A percentile compares a stretch with the other conserved stretches of the same genome.
Evolutionary conservation across 2,797 vertebrate genomes (phyloP).

Genomic region (Falco naumanni): DNA sequence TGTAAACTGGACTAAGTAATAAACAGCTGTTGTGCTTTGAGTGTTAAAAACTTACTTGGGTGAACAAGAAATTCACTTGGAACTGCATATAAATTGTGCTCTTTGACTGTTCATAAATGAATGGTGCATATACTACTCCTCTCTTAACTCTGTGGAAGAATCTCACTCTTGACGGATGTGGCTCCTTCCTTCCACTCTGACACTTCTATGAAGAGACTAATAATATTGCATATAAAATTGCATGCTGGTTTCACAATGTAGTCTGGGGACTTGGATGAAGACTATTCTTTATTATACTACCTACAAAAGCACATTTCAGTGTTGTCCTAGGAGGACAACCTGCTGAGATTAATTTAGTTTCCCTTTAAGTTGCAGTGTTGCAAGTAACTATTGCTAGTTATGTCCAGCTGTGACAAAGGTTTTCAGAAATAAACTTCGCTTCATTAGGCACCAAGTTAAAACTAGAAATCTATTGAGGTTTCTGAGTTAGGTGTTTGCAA

Average conservation of each 20-base stretch:
- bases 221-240: background rate
- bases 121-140: background rate
- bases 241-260: background rate
- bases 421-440: slow-evolving; percentile 72
- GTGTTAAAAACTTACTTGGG: background rate
- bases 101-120: background rate
- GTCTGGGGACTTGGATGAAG: slow-evolving; percentile 1
- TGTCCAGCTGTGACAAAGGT: slow-evolving; percentile 67
- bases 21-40: background rate
- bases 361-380: slow-evolving; percentile 26
- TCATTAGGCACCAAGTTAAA: slow-evolving; percentile 69
- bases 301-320: slow-evolving; percentile 42
- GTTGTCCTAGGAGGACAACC: slow-evolving; percentile 50
- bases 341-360: slow-evolving; percentile 65
- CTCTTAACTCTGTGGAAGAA: background rate
- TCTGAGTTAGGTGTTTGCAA: slow-evolving; percentile 50
- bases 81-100: background rate
- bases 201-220: background rate
- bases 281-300: background rate
- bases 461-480: slow-evolving; percentile 41
- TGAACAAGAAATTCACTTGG: background rate
- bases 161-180: background rate
- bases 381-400: slow-evolving; percentile 68
- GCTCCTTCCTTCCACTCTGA: background rate
- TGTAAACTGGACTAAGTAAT: background rate